Base-by-base conservation (phyloP, 1,140 invertebrate species). In the Zophobas atratus region DNA sequence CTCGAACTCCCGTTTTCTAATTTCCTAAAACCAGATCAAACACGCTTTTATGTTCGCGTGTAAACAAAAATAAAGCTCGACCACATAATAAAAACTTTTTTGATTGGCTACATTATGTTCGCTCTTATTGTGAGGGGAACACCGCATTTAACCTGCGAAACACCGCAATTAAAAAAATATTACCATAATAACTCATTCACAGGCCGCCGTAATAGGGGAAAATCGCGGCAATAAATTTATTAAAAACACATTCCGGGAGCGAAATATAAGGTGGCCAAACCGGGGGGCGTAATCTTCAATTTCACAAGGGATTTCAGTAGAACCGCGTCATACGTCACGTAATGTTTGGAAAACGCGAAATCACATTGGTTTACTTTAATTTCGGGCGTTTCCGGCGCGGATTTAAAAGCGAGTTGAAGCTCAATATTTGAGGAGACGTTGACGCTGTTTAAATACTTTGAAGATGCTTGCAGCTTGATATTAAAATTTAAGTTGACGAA, bases 111-210 rank as follows among this genome's bases (percentile, higher is more conserved):
- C n/a, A 51, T 46, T 5, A 20, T 51, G n/a, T 51, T 4, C 4
- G 6, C 49, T 2, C n/a, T 20, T 51, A 2, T 20, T 20, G 49
- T 51, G 2, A 51, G 4, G 2, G 49, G n/a, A 51, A 51, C n/a
- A 51, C 4, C 49, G 6, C 49, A 51, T 51, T 51, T 67, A 67
- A 67, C 43, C 60, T 67, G 60, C 60, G 5, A 67, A 60, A 67
- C 33, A 33, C 39, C 60, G 60, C 60, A 67, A 67, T 67, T 67
- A 67, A 67, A 67, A 67, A 67, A 67, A 67, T 67, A 67, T 67
- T 67, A 46, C 38, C 49, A 33, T 67, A 67, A 67, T 67, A 67
- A 67, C 20, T 67, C 39, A 67, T 67, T 67, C 60, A 43, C 60
- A 67, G 8, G 6, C 38, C 60, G 60, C 2, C 32, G 39, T 67